Conservation (phyloP, 2,888 invertebrate species). For the Heliconius ethilla region DNA sequence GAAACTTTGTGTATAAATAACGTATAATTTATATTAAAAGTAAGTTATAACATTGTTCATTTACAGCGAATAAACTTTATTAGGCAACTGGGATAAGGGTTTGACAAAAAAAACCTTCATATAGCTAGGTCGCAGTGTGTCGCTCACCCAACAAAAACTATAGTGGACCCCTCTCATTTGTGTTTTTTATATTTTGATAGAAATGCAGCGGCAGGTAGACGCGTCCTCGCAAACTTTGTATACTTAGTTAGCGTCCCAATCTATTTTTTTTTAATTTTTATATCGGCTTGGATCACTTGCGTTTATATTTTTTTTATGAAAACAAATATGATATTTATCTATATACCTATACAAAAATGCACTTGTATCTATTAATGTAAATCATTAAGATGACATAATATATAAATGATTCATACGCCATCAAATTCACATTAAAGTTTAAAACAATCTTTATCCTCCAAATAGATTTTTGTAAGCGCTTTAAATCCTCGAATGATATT, state of each 20-base stretch:
- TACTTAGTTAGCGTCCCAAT: conserved; percentile 49
- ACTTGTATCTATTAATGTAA: neutral
- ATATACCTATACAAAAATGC: neutral
- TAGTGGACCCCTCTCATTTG: conserved; percentile 74
- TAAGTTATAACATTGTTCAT: conserved; percentile 54
- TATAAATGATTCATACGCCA: neutral
- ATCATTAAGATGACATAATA: neutral
- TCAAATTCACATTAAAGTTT: neutral
- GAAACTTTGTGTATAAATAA: too few relatives aligned
- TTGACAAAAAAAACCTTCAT: conserved; percentile 70
- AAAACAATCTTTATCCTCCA: neutral
- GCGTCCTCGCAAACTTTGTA: conserved; percentile 68
- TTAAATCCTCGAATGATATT: neutral
- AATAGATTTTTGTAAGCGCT: neutral
- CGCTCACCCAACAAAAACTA: conserved; percentile 73
- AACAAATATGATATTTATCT: neutral
- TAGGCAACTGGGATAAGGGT: conserved; percentile 75
- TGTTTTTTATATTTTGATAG: conserved; percentile 71
- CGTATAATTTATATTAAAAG: conserved; percentile 1
- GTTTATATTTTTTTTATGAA: neutral
- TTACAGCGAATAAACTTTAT: conserved; percentile 78
- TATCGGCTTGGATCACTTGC: conserved; percentile 40
- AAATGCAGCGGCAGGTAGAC: conserved; percentile 73
- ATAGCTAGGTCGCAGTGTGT: conserved; percentile 75
- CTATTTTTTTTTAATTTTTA: conserved; percentile 46